Evolutionary conservation across 2,113 vertebrate species (phyloP).

Genomic region (Bubo scandiacus): DNA sequence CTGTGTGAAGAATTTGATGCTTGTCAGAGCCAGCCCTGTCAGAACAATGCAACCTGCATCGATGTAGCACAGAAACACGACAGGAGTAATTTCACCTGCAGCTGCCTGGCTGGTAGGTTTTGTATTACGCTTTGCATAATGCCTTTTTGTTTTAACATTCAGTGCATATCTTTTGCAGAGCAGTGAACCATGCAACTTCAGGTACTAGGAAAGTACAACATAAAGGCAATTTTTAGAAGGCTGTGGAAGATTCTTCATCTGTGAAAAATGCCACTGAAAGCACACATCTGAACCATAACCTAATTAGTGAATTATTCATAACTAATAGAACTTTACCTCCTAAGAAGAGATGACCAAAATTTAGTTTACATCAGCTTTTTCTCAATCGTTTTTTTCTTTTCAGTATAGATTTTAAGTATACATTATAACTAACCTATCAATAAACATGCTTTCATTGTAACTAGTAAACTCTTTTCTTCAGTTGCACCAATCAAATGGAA

Average conservation of each 20-base stretch:
- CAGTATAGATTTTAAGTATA: background rate
- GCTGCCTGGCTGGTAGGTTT: conserved; percentile 84
- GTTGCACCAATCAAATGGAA: background rate
- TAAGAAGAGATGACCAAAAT: background rate
- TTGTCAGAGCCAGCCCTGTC: conserved; percentile 85
- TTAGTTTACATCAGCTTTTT: background rate
- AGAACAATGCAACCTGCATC: conserved; percentile 85
- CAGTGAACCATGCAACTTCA: background rate
- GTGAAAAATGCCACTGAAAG: background rate
- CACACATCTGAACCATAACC: background rate
- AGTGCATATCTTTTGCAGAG: background rate
- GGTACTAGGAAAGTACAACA: background rate
- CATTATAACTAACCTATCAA: background rate
- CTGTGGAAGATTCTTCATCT: background rate
- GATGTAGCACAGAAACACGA: conserved; percentile 83
- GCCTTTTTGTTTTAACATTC: background rate
- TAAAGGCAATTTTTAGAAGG: background rate
- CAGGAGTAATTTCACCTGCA: conserved; percentile 87
- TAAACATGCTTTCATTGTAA: background rate
- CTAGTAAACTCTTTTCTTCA: background rate
- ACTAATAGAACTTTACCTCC: background rate
- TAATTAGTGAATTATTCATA: background rate
- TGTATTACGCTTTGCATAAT: background rate
- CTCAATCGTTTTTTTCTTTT: background rate
- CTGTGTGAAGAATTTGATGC: conserved; percentile 94